These are phyloP conservation scores for Malacoraja senta DNA, from an alignment of 2,797 vertebrate genomes.

Conservation along the genomic window DNA sequence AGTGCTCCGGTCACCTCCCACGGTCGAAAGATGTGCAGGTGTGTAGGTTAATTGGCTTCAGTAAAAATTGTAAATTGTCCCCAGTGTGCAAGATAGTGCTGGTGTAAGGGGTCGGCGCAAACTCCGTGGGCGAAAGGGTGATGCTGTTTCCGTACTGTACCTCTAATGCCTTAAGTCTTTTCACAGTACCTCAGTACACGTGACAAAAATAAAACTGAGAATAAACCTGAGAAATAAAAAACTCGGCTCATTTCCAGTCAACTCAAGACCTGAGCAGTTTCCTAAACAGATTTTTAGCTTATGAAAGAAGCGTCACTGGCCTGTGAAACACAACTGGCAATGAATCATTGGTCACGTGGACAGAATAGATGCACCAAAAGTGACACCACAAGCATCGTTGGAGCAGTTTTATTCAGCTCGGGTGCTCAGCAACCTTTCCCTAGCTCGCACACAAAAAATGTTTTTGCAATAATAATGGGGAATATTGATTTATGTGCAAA, in stretches of 20 bases:
- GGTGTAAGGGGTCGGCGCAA: too few species aligned
- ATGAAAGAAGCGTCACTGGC: too few species aligned
- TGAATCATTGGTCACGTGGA: background rate
- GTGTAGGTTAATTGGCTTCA: too few species aligned
- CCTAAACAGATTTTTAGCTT: background rate
- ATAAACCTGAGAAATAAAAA: background rate
- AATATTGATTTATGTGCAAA: constrained; percentile 61
- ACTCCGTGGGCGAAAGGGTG: too few species aligned
- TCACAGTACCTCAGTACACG: too few species aligned
- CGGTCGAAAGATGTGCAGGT: too few species aligned
- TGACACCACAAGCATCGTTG: background rate
- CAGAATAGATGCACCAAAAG: background rate
- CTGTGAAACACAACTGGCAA: background rate
- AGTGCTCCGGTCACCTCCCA: too few species aligned
- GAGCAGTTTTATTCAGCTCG: background rate
- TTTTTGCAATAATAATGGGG: constrained; percentile 61
- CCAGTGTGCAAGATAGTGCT: too few species aligned
- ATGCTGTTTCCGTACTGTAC: too few species aligned
- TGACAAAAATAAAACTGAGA: too few species aligned
- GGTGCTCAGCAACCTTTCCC: background rate
- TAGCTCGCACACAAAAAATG: constrained; percentile 43
- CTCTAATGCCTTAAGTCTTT: too few species aligned
- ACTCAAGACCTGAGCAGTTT: background rate
- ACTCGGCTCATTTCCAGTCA: background rate
- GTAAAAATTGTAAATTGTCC: too few species aligned